Base-by-base conservation (phyloP, 2,797 vertebrate species). In the Selene dorsalis region DNA sequence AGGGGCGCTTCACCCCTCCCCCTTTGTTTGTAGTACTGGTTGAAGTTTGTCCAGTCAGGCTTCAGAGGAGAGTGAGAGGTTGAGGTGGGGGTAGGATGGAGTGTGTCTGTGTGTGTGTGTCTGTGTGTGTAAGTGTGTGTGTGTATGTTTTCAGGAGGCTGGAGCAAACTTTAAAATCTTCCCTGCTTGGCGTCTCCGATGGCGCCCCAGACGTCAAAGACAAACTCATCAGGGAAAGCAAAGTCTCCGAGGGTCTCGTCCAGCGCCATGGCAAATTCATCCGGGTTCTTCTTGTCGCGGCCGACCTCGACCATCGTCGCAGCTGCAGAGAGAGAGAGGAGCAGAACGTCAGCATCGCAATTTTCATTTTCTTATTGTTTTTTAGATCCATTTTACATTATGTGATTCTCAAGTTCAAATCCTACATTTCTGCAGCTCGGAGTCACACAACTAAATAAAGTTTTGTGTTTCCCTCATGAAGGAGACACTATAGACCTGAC, bases 281-380 rank as follows among this genome's bases (percentile, higher is more conserved):
- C 97, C 0, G 98, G 97, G 88, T 98, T 99, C 20, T 93, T 93
- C 93, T 98, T 99, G 92, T 98, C 97, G 6, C 95, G 95, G 78
- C 98, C 98, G 18, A 98, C 96, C 90, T 99, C 98, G n/a, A 99
- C 97, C 95, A 99, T 98, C 16, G 97, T 98, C 26, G 97, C 95
- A 80, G 98, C 98, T 99, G 88, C 35, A 16, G 41, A 39, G 41
- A 65, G 58, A 64, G n/a, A 2, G 35, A 52, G 52, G 13, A 47
- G 43, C 4, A 61, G 3, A 11, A 50, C 60, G n/a, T 35, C 32
- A 35, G 7, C 32, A 35, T 9, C 32, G 18, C 2, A 3, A 6
- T 3, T 30, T 30, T 30, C 3, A 3, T 30, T 30, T 3, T 30
- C 3, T 6, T 30, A 30, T 30, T 30, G 6, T 30, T 30, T 30